Evolutionary conservation across 2,113 vertebrate species (phyloP).

Genomic region (Ramphastos sulfuratus): DNA sequence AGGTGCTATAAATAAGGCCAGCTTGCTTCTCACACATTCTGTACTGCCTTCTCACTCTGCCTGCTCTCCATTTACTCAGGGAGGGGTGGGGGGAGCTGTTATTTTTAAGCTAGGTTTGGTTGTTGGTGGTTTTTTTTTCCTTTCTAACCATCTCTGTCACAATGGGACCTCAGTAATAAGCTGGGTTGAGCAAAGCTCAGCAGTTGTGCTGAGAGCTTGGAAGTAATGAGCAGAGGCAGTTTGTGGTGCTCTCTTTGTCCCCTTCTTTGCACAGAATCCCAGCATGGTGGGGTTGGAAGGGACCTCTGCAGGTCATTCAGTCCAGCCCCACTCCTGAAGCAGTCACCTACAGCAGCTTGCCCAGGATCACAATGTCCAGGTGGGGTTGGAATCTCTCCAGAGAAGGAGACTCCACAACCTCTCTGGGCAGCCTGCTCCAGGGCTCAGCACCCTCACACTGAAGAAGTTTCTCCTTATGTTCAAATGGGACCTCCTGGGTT

Average conservation of each 20-base stretch:
- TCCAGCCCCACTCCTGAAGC: too few relatives aligned
- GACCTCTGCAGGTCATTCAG: too few relatives aligned
- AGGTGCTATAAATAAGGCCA: background rate
- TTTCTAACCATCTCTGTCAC: background rate
- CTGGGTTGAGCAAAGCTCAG: background rate
- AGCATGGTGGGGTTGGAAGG: too few relatives aligned
- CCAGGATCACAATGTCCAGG: too few relatives aligned
- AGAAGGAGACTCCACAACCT: too few relatives aligned
- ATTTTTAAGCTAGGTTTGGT: constrained; percentile 3
- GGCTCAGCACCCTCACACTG: too few relatives aligned
- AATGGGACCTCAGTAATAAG: background rate
- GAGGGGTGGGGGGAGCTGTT: background rate
- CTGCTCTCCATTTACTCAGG: background rate
- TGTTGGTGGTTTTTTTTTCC: background rate
- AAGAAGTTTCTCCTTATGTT: too few relatives aligned
- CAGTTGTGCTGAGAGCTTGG: background rate
- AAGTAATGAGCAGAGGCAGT: background rate
- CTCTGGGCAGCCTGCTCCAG: too few relatives aligned
- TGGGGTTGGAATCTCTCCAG: too few relatives aligned
- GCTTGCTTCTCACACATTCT: background rate
- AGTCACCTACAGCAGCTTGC: too few relatives aligned
- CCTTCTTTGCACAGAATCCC: background rate
- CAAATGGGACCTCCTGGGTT: too few relatives aligned
- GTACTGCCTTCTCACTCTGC: background rate
- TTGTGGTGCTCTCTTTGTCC: background rate